Percentiles rank a stretch among this genome's conserved stretches.
These are phyloP conservation scores for Phylloscopus trochilus DNA, from an alignment of 2,113 vertebrate genomes.

Conservation along the genomic window DNA sequence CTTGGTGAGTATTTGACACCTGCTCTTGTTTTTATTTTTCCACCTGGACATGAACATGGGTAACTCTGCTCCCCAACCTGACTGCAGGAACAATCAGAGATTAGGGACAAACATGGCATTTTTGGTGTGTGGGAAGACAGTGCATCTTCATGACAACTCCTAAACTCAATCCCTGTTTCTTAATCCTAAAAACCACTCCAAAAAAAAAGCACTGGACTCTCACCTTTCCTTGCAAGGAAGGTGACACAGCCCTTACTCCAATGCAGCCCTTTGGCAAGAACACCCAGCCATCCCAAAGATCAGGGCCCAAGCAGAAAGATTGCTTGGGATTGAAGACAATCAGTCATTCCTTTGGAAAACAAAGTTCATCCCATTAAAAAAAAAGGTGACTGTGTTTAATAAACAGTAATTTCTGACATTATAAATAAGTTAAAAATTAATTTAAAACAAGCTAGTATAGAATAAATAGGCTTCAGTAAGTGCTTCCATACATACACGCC, in stretches of 20 bases:
- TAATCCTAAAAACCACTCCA: background rate
- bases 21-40: background rate
- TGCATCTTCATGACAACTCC: background rate
- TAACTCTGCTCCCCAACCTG: background rate
- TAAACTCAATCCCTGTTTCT: background rate
- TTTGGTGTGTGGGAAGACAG: background rate
- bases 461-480: slow-evolving; percentile 42
- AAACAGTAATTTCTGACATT: slow-evolving; percentile 39
- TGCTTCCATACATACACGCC: background rate
- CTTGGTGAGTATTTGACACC: background rate
- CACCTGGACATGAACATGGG: background rate
- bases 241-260: background rate
- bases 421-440: slow-evolving; percentile 63
- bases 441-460: slow-evolving; percentile 33
- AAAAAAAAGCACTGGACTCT: background rate
- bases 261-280: background rate
- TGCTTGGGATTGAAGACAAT: background rate
- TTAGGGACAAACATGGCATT: background rate
- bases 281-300: background rate
- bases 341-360: background rate
- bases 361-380: background rate
- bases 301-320: background rate
- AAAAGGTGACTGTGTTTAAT: background rate
- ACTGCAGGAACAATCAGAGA: background rate
- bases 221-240: background rate